These are phyloP conservation scores for Zophobas morio DNA, from an alignment of 1,140 invertebrate species.

Conservation along the genomic window DNA sequence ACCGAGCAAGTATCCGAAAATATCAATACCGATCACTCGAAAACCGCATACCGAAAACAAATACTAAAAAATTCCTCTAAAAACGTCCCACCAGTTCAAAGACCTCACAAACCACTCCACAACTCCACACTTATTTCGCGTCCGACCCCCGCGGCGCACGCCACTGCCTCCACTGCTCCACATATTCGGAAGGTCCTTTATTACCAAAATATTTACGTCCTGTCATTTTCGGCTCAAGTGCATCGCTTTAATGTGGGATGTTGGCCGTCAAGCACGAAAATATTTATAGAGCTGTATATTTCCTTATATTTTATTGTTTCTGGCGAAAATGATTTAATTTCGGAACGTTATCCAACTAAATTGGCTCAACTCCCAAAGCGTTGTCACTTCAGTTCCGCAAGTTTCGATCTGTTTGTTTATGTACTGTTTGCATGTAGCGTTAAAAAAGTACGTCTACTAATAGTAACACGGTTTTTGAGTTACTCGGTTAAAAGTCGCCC, in stretches of 20 bases:
- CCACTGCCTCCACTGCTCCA: too few species aligned
- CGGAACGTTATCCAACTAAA: slow-evolving; percentile 22
- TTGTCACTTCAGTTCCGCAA: slow-evolving; percentile 7
- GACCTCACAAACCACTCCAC: too few species aligned
- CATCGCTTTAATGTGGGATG: not conserved
- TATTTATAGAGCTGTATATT: slow-evolving; percentile 21
- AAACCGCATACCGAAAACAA: too few species aligned
- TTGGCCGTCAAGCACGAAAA: not conserved
- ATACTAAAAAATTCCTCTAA: too few species aligned
- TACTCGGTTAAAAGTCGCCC: too few species aligned
- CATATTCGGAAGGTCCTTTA: too few species aligned
- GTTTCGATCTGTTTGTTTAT: not conserved
- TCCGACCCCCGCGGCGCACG: too few species aligned
- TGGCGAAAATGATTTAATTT: slow-evolving; percentile 32
- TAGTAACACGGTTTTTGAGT: too few species aligned
- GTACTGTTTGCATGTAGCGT: not conserved
- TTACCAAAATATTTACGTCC: not conserved
- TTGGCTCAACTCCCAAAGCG: slow-evolving; percentile 1
- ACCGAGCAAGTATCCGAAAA: too few species aligned
- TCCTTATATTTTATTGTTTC: slow-evolving; percentile 14
- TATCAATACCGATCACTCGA: too few species aligned
- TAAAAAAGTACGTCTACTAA: not conserved
- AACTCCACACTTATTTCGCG: too few species aligned
- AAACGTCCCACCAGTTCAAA: too few species aligned
- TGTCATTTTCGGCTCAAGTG: not conserved